A percentile compares a stretch with the other conserved stretches of the same genome.
Conservation (phyloP, 1,140 invertebrate species). For the Hetaerina americana region DNA sequence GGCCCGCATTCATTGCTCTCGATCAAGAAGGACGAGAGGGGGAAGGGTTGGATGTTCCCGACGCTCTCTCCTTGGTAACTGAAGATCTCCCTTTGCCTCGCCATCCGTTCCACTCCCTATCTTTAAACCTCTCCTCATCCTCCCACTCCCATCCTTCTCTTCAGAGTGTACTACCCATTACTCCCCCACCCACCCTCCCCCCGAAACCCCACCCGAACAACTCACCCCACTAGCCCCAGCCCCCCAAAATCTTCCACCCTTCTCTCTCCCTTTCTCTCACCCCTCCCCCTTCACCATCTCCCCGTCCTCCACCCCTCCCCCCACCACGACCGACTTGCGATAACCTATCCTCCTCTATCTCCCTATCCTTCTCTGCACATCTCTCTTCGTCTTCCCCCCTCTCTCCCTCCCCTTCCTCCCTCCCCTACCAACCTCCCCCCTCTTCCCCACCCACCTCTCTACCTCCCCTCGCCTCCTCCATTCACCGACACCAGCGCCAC, state of each 20-base stretch:
- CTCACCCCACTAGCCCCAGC: too few relatives aligned
- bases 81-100: too few relatives aligned
- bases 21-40: too few relatives aligned
- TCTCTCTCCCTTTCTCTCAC: not conserved
- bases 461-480: not conserved
- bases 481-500: constrained; percentile 3
- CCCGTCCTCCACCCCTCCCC: not conserved
- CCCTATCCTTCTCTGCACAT: not conserved
- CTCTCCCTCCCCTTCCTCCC: not conserved
- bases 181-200: too few relatives aligned
- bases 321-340: not conserved
- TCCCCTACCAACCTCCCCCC: not conserved
- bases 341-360: not conserved
- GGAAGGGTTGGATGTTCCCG: too few relatives aligned
- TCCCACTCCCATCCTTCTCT: too few relatives aligned
- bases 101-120: too few relatives aligned
- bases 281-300: not conserved
- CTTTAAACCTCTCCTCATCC: too few relatives aligned
- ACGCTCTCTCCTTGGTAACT: too few relatives aligned
- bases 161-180: too few relatives aligned
- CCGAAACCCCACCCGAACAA: too few relatives aligned
- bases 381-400: not conserved
- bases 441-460: not conserved
- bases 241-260: not conserved
- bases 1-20: too few relatives aligned